Conservation (phyloP, 2,113 vertebrate species). For the Copsychus sechellarum region DNA sequence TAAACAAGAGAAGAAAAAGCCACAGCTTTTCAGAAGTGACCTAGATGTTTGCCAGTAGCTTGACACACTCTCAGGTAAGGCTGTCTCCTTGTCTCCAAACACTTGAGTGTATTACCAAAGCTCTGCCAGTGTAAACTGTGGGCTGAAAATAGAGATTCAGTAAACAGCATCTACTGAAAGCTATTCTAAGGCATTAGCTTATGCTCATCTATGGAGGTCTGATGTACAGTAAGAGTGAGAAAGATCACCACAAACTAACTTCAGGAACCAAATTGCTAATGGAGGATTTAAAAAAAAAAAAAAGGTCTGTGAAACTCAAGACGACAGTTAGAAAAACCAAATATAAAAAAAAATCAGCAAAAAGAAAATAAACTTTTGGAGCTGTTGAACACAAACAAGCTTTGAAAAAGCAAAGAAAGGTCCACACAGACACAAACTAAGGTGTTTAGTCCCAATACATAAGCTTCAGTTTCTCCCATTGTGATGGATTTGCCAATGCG, state of each 20-base stretch:
- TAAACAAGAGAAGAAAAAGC: not conserved
- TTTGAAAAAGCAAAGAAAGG: not conserved
- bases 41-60: constrained; percentile 58
- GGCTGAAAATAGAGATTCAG: constrained; percentile 6
- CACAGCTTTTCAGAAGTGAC: constrained; percentile 56
- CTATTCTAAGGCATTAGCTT: constrained; percentile 2
- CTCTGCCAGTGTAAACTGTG: constrained; percentile 40
- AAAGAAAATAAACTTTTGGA: not conserved
- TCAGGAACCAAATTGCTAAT: not conserved
- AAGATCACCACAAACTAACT: not conserved
- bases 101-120: constrained; percentile 9
- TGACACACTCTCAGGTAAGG: constrained; percentile 40
- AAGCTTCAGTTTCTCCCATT: constrained; percentile 12
- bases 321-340: not conserved
- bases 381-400: not conserved
- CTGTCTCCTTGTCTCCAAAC: constrained; percentile 44
- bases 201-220: not conserved
- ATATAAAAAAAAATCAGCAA: not conserved
- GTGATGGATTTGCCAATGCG: not conserved
- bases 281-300: not conserved
- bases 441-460: constrained; percentile 14
- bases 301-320: not conserved
- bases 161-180: constrained; percentile 32
- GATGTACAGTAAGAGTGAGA: not conserved
- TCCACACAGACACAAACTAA: not conserved